Conservation (phyloP, 2,888 invertebrate species). For the Dromius quadrimaculatus region DNA sequence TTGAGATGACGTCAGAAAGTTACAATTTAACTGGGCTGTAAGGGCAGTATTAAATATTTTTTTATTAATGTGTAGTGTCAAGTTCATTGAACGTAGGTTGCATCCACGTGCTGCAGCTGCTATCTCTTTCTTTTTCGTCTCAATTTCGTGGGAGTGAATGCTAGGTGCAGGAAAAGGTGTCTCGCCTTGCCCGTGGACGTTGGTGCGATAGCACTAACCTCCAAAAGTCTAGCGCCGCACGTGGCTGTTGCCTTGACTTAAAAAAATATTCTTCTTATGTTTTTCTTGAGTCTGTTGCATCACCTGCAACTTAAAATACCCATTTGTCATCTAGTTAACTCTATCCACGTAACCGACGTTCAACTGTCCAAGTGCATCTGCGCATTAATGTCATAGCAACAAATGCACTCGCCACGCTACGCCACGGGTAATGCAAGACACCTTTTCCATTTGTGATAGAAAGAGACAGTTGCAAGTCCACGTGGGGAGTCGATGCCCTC, state of each 20-base stretch:
- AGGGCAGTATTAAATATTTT: no score
- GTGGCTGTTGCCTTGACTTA: background rate
- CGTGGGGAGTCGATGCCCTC: conserved; percentile 23
- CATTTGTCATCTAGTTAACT: background rate
- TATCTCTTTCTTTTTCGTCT: background rate
- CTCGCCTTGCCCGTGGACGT: background rate
- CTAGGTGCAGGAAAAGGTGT: background rate
- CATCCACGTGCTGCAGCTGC: no score
- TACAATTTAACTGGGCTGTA: no score
- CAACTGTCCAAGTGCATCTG: no score
- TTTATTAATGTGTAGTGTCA: no score
- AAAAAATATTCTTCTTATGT: no score
- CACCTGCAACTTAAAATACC: background rate
- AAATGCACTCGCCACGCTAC: background rate
- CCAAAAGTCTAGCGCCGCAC: background rate
- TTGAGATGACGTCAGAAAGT: no score
- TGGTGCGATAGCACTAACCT: no score
- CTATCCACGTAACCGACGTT: background rate
- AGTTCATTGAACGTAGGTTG: no score
- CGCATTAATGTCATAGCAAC: no score
- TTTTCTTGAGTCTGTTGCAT: no score
- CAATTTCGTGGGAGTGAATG: background rate
- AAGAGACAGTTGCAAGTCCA: conserved; percentile 21
- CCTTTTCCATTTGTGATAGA: conserved; percentile 2
- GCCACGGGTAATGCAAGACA: conserved; percentile 23